A percentile compares a stretch with the other conserved stretches of the same genome.
Evolutionary conservation across 2,888 invertebrate species (phyloP).

Genomic region (Trissoscelio sp.): DNA sequence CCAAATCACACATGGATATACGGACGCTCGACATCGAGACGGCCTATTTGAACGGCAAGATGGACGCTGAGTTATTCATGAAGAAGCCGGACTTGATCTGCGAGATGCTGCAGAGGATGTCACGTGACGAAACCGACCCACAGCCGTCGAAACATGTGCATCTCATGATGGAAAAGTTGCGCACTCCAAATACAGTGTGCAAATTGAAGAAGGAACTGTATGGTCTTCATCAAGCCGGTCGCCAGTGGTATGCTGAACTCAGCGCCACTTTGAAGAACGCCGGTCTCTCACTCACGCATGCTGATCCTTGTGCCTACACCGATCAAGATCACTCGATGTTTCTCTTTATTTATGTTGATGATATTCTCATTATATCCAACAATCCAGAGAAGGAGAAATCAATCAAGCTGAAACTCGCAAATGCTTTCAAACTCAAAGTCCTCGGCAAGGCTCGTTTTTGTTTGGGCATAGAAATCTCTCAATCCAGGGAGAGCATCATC

Average conservation of each 20-base stretch:
- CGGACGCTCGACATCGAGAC: too few relatives aligned
- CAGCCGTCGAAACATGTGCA: too few relatives aligned
- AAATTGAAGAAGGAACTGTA: neutral
- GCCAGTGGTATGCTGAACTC: neutral
- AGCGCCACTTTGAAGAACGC: neutral
- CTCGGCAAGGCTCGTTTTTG: neutral
- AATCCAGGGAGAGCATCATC: neutral
- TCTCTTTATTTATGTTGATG: neutral
- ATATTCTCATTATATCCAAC: neutral
- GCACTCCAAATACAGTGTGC: neutral
- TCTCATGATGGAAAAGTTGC: too few relatives aligned
- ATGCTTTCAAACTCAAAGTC: neutral
- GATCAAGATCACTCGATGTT: neutral
- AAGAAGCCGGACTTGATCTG: neutral
- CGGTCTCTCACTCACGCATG: neutral
- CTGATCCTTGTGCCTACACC: neutral
- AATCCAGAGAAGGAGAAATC: neutral
- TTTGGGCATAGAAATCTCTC: neutral
- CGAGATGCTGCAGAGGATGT: neutral
- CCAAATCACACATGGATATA: too few relatives aligned
- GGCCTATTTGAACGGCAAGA: neutral
- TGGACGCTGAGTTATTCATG: neutral
- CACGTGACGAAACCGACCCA: too few relatives aligned
- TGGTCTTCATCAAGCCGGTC: neutral
- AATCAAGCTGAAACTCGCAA: neutral